Conservation (phyloP, 2,113 vertebrate genomes). For the Clinocottus analis region DNA sequence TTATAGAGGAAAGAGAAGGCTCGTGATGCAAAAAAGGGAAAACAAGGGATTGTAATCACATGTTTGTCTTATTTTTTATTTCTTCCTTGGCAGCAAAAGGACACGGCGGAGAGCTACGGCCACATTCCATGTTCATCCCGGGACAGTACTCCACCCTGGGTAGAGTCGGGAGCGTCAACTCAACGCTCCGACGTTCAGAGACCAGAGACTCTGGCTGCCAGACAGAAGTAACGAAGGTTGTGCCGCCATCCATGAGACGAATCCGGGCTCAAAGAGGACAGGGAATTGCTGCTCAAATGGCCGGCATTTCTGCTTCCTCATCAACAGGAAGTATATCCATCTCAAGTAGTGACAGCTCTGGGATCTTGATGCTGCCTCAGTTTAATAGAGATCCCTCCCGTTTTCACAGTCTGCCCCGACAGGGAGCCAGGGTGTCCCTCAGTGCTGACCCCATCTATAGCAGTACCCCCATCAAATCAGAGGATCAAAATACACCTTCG, state of each 20-base stretch:
- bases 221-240: constrained; percentile 92
- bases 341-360: constrained; percentile 85
- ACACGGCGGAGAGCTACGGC: constrained; percentile 84
- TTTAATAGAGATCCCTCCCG: constrained; percentile 82
- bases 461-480: constrained; percentile 79
- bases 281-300: constrained; percentile 95
- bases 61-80: constrained; percentile 50
- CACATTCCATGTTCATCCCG: constrained; percentile 88
- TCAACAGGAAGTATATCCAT: constrained; percentile 92
- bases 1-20: neutral
- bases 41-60: neutral
- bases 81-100: constrained; percentile 79
- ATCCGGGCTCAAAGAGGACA: constrained; percentile 95
- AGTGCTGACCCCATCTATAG: constrained; percentile 86
- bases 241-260: constrained; percentile 94
- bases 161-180: constrained; percentile 84
- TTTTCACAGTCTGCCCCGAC: constrained; percentile 94
- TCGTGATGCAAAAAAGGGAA: neutral
- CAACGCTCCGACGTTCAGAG: constrained; percentile 80
- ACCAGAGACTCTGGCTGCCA: constrained; percentile 95
- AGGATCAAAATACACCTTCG: constrained; percentile 72
- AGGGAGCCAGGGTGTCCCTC: constrained; percentile 85
- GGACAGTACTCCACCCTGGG: constrained; percentile 91
- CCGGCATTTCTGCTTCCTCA: constrained; percentile 89
- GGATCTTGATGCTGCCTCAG: constrained; percentile 81